Evolutionary conservation across 2,797 vertebrate genomes (phyloP).

Genomic region (Silurus lanzhouensis): DNA sequence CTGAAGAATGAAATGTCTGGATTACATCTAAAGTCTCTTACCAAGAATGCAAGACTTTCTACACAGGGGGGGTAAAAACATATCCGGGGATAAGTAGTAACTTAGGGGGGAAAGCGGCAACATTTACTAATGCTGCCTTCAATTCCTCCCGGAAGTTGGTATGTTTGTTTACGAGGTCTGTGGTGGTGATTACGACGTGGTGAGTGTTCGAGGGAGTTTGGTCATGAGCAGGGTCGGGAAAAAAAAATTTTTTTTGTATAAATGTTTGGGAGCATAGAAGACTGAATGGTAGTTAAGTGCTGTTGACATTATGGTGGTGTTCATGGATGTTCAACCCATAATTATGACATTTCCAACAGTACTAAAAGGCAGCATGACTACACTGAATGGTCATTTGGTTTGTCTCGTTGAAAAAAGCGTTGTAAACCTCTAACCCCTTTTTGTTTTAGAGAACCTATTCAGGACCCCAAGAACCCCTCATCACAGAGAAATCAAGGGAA

Average conservation of each 20-base stretch:
- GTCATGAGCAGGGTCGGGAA: too few species aligned
- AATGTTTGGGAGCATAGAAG: too few species aligned
- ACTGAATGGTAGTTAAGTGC: too few species aligned
- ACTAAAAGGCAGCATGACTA: not conserved
- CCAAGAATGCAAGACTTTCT: not conserved
- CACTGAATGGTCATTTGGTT: not conserved
- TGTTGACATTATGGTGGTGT: not conserved
- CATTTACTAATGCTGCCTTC: not conserved
- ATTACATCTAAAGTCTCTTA: not conserved
- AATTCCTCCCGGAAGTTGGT: not conserved
- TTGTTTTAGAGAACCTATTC: not conserved
- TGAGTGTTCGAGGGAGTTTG: not conserved
- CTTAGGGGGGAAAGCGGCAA: not conserved
- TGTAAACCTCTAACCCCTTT: not conserved
- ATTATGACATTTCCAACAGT: not conserved
- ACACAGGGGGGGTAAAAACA: not conserved
- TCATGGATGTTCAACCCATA: not conserved
- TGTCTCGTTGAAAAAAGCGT: not conserved
- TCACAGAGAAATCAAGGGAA: not conserved
- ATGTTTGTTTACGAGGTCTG: not conserved
- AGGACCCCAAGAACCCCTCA: not conserved
- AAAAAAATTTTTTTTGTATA: not conserved
- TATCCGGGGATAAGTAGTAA: not conserved
- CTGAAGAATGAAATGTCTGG: constrained; percentile 14
- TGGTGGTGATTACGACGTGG: not conserved